Evolutionary conservation across 2,113 vertebrate species (phyloP).

Genomic region (Oreochromis spilurus): DNA sequence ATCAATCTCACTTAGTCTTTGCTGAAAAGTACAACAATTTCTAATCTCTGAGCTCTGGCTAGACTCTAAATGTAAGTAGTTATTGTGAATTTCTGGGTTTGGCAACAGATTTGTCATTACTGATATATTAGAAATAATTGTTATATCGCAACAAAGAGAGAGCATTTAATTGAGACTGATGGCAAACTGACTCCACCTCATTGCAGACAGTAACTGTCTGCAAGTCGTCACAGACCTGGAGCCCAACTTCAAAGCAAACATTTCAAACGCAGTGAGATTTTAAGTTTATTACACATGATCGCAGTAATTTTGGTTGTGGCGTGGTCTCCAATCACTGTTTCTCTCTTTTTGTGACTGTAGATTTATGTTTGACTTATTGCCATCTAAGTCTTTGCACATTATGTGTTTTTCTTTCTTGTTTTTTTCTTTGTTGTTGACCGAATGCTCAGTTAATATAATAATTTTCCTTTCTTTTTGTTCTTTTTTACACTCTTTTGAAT

Average conservation of each 20-base stretch:
- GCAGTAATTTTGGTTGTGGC: background rate
- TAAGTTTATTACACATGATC: no score
- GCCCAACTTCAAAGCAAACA: background rate
- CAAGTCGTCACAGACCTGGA: background rate
- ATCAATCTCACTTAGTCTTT: background rate
- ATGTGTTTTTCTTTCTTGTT: background rate
- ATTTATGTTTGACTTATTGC: background rate
- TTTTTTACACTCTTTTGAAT: background rate
- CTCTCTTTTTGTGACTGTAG: background rate
- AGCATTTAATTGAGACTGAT: background rate
- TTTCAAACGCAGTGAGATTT: background rate
- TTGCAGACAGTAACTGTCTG: background rate
- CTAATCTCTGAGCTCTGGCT: background rate
- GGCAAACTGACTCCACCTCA: background rate
- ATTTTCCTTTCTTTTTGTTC: background rate
- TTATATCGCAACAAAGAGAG: background rate
- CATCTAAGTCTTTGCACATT: background rate
- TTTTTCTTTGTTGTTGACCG: background rate
- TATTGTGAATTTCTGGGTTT: background rate
- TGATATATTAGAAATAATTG: background rate
- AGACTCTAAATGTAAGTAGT: background rate
- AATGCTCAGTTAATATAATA: background rate
- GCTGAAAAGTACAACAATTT: background rate
- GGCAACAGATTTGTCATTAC: background rate
- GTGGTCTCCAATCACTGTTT: background rate